Evolutionary conservation across 2,888 invertebrate genomes (phyloP).

Genomic region (Macrophya annulata): DNA sequence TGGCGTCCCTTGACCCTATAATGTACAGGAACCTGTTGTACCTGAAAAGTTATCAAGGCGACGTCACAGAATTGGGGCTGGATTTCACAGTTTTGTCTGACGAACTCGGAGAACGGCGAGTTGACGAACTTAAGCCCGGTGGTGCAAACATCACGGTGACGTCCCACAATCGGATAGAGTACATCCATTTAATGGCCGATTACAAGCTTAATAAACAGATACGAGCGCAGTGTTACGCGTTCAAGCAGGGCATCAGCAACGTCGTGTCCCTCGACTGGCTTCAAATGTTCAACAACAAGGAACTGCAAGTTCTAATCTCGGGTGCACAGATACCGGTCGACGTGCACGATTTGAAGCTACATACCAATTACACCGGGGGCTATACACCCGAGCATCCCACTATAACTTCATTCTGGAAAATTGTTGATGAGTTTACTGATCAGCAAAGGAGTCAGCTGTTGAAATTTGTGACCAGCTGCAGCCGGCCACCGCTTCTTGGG

Average conservation of each 20-base stretch:
- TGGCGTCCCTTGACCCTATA: constrained; percentile 95
- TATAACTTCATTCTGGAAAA: constrained; percentile 94
- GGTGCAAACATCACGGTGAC: constrained; percentile 96
- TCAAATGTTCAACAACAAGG: constrained; percentile 96
- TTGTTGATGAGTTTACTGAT: constrained; percentile 91
- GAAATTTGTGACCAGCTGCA: constrained; percentile 99
- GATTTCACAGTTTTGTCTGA: constrained; percentile 96
- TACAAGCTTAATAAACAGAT: constrained; percentile 96
- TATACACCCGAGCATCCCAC: constrained; percentile 92
- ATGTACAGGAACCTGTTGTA: constrained; percentile 95
- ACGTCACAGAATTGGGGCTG: constrained; percentile 93
- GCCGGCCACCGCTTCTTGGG: constrained; percentile 96
- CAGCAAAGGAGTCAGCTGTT: constrained; percentile 92
- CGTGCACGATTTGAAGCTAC: constrained; percentile 90
- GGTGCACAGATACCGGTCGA: constrained; percentile 97
- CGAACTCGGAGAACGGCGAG: constrained; percentile 93
- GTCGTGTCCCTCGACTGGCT: constrained; percentile 97
- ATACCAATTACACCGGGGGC: constrained; percentile 96
- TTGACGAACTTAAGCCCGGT: constrained; percentile 94
- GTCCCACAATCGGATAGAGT: constrained; percentile 96
- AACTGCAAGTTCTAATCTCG: constrained; percentile 97
- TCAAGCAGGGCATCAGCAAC: constrained; percentile 94
- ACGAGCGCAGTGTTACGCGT: constrained; percentile 92
- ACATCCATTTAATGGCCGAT: constrained; percentile 97
- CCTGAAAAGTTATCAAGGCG: constrained; percentile 92